Conservation (phyloP, 2,113 vertebrate species). For the Microcebus tavaratra region DNA sequence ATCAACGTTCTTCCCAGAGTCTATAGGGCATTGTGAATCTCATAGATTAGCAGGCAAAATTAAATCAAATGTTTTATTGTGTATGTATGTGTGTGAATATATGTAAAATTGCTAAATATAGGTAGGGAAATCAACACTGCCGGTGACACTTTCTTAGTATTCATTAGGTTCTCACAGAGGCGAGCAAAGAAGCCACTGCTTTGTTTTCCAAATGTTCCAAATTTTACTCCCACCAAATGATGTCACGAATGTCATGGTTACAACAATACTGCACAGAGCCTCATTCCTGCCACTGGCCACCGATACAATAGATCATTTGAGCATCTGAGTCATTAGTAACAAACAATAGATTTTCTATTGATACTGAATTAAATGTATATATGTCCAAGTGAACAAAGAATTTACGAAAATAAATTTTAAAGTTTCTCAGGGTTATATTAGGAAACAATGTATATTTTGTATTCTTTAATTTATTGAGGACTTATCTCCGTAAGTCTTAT, state of each 20-base stretch:
- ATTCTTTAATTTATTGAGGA: background rate
- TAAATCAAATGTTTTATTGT: background rate
- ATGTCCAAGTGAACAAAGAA: background rate
- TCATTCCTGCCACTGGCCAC: constrained; percentile 60
- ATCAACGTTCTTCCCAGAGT: background rate
- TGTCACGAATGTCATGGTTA: constrained; percentile 82
- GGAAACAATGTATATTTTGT: background rate
- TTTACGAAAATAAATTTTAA: background rate
- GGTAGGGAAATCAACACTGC: background rate
- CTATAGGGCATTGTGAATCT: background rate
- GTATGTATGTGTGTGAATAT: background rate
- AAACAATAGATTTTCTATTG: constrained; percentile 6
- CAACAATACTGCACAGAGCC: constrained; percentile 72
- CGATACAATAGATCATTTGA: constrained; percentile 33
- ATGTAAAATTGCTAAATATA: constrained; percentile 6
- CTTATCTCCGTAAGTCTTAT: background rate
- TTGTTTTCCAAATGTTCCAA: constrained; percentile 73
- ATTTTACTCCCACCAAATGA: constrained; percentile 76
- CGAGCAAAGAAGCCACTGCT: constrained; percentile 58
- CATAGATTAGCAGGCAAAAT: background rate
- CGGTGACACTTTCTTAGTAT: background rate
- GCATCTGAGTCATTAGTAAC: constrained; percentile 22
- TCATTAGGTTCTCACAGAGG: constrained; percentile 15
- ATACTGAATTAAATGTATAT: background rate
- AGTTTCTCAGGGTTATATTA: background rate